Conservation (phyloP, 2,113 vertebrate genomes). For the Hemichromis elongatus region DNA sequence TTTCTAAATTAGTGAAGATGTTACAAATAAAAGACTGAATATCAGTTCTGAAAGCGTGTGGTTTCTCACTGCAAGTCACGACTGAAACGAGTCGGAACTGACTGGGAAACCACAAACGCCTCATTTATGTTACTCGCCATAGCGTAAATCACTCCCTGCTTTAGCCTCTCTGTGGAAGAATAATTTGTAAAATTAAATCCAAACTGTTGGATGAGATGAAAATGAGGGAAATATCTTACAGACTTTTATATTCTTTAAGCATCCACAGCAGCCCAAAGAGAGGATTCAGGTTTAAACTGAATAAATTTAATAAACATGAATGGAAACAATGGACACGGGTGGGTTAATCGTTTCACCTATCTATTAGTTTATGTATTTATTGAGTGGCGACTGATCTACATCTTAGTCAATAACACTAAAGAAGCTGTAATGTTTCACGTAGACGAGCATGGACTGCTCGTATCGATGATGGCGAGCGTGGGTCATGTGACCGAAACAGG, state of each 20-base stretch:
- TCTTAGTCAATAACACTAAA: not conserved
- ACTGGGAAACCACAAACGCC: not conserved
- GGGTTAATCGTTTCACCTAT: not conserved
- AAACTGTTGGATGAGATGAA: not conserved
- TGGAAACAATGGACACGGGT: not conserved
- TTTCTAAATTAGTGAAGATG: not conserved
- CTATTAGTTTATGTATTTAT: too few species aligned
- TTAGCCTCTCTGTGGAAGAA: not conserved
- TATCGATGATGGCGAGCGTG: not conserved
- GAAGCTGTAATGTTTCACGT: not conserved
- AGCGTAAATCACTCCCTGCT: not conserved
- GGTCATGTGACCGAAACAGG: not conserved
- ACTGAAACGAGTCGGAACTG: too few species aligned
- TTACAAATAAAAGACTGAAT: not conserved
- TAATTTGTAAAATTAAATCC: not conserved
- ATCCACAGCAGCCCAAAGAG: not conserved
- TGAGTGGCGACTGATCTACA: not conserved
- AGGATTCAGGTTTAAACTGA: not conserved
- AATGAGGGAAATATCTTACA: not conserved
- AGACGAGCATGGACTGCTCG: not conserved
- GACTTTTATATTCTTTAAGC: not conserved
- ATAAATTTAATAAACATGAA: not conserved
- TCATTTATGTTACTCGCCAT: not conserved
- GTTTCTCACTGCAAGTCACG: not conserved
- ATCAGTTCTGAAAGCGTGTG: not conserved